These are phyloP conservation scores for Drosophila aff. DNA, from an alignment of 1,140 invertebrate species.

Conservation along the genomic window DNA sequence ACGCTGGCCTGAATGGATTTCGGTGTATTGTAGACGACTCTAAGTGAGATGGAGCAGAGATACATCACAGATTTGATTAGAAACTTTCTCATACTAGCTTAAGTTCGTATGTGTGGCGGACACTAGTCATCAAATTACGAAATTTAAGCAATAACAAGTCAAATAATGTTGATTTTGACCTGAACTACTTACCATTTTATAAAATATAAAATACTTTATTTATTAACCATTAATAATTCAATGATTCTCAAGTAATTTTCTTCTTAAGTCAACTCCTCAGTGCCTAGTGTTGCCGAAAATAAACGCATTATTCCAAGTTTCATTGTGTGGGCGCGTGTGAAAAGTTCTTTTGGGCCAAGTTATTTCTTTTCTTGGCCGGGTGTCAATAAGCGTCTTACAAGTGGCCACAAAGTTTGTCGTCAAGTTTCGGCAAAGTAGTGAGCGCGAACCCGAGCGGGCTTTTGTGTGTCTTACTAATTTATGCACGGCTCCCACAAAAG, in stretches of 20 bases:
- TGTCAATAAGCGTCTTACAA: slow-evolving; percentile 78
- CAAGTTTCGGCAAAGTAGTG: slow-evolving; percentile 46
- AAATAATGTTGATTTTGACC: background rate
- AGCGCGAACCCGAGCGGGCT: slow-evolving; percentile 32
- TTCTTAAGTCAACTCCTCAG: slow-evolving; percentile 3
- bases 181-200: background rate
- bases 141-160: too few relatives aligned
- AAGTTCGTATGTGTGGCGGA: background rate
- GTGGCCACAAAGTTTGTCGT: slow-evolving; percentile 65
- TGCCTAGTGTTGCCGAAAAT: slow-evolving; percentile 17
- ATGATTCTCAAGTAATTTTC: background rate
- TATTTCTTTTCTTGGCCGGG: slow-evolving; percentile 38
- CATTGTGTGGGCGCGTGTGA: slow-evolving; percentile 21
- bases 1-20: slow-evolving; percentile 96
- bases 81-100: slow-evolving; percentile 21
- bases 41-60: slow-evolving; percentile 59
- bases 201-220: background rate
- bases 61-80: slow-evolving; percentile 40
- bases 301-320: slow-evolving; percentile 12
- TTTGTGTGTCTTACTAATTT: slow-evolving; percentile 70
- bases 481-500: slow-evolving; percentile 67
- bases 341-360: slow-evolving; percentile 59
- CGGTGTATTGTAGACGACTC: slow-evolving; percentile 91
- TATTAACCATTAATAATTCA: too few relatives aligned
- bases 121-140: background rate